phyloP scores from a whole-genome alignment of 2,797 vertebrate species.

The Lepus oiostolus region DNA sequence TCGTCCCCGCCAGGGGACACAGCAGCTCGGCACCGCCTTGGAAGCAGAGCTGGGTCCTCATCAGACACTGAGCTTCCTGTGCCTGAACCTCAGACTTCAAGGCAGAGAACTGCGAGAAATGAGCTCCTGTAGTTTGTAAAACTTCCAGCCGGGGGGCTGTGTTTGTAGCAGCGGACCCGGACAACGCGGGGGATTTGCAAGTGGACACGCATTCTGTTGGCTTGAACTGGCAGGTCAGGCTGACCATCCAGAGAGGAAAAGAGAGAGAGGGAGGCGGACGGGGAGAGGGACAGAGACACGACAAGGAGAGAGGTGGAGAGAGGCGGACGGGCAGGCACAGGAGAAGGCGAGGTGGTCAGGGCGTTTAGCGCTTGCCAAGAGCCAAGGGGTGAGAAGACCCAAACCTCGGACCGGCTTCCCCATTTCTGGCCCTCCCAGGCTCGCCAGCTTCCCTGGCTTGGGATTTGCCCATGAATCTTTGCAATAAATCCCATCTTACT shows the following conservation, averaged over 20 bases:
- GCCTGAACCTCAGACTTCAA: not conserved
- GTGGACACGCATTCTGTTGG: not conserved
- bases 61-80: not conserved
- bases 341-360: not conserved
- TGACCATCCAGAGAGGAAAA: not conserved
- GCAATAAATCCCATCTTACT: not conserved
- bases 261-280: not conserved
- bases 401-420: not conserved
- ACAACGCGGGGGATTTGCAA: not conserved
- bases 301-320: too few species aligned
- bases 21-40: not conserved
- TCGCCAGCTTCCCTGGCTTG: not conserved
- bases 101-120: not conserved
- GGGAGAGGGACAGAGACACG: not conserved
- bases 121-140: not conserved
- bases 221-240: not conserved
- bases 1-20: not conserved
- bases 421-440: too few species aligned
- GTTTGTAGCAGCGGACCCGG: not conserved
- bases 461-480: not conserved
- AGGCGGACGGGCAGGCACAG: too few species aligned
- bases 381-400: not conserved
- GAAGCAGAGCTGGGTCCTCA: not conserved
- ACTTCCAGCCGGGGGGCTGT: not conserved
- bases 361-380: not conserved